These are phyloP conservation scores for Scortum barcoo DNA, from an alignment of 2,113 vertebrate genomes.

Conservation along the genomic window DNA sequence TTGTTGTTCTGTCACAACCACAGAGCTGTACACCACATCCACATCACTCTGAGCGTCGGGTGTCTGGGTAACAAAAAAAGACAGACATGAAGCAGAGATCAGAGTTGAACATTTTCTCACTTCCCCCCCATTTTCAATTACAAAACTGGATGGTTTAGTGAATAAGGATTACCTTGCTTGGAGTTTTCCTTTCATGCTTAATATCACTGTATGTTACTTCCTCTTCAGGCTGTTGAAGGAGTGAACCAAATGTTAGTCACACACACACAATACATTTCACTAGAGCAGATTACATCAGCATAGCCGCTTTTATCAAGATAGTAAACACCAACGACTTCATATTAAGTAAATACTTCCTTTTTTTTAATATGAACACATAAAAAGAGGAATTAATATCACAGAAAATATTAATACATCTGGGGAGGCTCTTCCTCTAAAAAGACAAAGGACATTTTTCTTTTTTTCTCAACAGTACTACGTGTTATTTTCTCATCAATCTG, in stretches of 20 bases:
- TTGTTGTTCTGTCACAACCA: background rate
- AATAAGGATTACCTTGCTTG: background rate
- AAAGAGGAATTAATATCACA: background rate
- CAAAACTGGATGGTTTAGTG: background rate
- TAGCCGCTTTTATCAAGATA: background rate
- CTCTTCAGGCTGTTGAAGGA: background rate
- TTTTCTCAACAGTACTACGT: background rate
- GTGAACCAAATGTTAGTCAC: background rate
- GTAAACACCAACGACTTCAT: background rate
- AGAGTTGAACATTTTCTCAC: background rate
- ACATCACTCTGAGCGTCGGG: background rate
- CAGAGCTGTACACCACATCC: background rate
- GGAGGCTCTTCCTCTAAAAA: background rate
- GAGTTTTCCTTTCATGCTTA: background rate
- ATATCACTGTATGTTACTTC: conserved; percentile 19
- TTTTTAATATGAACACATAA: background rate
- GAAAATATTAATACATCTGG: background rate
- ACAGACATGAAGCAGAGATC: background rate
- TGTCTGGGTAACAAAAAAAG: conserved; percentile 1
- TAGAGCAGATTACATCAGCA: background rate
- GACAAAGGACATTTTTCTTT: too few relatives aligned
- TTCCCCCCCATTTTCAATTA: too few relatives aligned
- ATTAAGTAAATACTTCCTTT: background rate
- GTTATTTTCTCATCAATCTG: conserved; percentile 16
- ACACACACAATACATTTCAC: too few relatives aligned